Evolutionary conservation across 2,113 vertebrate species (phyloP).

Genomic region (Sporophila hypoxantha): DNA sequence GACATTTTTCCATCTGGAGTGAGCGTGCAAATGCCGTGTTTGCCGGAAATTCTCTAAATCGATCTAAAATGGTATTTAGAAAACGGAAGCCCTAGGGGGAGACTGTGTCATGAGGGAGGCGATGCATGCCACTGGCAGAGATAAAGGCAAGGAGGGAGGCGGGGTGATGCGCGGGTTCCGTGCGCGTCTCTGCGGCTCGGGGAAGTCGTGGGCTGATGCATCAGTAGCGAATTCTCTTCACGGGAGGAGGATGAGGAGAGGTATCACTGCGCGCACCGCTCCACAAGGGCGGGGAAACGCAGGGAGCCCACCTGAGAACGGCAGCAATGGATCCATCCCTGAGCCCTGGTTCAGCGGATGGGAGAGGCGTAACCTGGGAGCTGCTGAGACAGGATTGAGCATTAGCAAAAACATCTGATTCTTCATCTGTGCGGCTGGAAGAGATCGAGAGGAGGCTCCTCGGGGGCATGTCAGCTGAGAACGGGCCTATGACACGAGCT

Average conservation of each 20-base stretch:
- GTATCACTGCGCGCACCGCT: too few relatives aligned
- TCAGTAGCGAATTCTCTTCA: constrained; percentile 4
- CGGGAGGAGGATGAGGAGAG: not conserved
- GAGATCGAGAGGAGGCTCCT: not conserved
- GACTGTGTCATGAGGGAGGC: not conserved
- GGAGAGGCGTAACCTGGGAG: rapidly evolving
- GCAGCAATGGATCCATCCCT: not conserved
- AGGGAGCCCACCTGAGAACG: not conserved
- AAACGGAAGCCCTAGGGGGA: not conserved
- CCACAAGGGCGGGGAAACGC: rapidly evolving
- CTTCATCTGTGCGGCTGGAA: not conserved
- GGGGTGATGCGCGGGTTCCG: not conserved
- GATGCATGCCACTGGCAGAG: not conserved
- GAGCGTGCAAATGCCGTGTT: not conserved
- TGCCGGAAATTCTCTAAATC: not conserved
- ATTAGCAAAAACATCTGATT: not conserved
- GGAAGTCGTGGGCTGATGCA: constrained; percentile 8
- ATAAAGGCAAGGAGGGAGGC: constrained; percentile 4
- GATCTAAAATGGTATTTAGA: not conserved
- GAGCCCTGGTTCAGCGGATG: not conserved
- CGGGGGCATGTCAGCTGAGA: too few relatives aligned
- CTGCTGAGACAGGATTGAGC: not conserved
- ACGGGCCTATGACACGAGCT: too few relatives aligned
- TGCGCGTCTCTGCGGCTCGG: not conserved
- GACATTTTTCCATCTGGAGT: not conserved